Conservation (phyloP, 1,140 invertebrate genomes). For the Aphelenchoides fujianensis region DNA sequence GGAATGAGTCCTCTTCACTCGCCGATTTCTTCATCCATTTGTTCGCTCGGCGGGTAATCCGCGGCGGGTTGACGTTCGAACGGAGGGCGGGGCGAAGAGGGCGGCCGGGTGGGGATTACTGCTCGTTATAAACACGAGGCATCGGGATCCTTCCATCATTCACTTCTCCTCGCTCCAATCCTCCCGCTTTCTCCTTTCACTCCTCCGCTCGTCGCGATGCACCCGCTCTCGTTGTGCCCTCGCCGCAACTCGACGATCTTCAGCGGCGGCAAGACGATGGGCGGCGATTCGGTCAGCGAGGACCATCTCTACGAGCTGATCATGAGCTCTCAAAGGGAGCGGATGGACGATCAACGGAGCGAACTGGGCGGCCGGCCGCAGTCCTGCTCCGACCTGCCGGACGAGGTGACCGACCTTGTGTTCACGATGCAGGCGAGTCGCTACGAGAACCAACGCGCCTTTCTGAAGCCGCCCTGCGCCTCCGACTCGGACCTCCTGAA, state of each 20-base stretch:
- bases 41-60: no score
- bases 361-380: constrained; percentile 1
- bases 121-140: no score
- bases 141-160: no score
- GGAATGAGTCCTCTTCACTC: no score
- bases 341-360: constrained; percentile 1
- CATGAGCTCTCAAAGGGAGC: background rate
- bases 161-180: no score
- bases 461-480: constrained; percentile 5
- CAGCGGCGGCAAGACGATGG: background rate
- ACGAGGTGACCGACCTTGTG: constrained; percentile 3
- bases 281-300: background rate
- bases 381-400: background rate
- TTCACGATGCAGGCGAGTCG: background rate
- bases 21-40: no score
- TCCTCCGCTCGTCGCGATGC: constrained; percentile 1
- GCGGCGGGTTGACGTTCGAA: no score
- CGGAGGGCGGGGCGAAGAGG: no score
- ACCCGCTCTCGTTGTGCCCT: background rate
- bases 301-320: constrained; percentile 6
- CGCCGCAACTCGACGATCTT: constrained; percentile 8
- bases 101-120: no score
- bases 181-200: no score
- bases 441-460: constrained; percentile 13
- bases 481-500: constrained; percentile 1